Base-by-base conservation (phyloP, 2,888 invertebrate species). In the Chesias legatella region DNA sequence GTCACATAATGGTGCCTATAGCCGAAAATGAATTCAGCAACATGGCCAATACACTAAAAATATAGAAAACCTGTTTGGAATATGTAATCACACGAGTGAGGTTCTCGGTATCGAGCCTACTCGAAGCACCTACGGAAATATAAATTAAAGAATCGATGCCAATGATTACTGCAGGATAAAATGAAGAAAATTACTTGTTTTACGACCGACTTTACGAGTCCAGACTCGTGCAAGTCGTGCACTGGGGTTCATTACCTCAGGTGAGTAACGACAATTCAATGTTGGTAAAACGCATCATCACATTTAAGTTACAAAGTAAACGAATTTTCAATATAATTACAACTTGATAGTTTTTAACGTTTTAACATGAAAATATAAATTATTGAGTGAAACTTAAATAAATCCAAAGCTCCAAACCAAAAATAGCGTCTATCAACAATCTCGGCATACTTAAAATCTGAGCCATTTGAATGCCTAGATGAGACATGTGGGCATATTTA, bases 401-500 rank as follows among this genome's bases (percentile, higher is more conserved):
- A n/a, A n/a, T n/a, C n/a, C n/a, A n/a, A n/a, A n/a, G n/a, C n/a
- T n/a, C n/a, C n/a, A n/a, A n/a, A n/a, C n/a, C 13, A 26, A 31
- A 29, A 26, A 33, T 26, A 20, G 20, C 13, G 9, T 26, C 26
- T 33, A 26, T n/a, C 7, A 26, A 25, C 10, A 24, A 33, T 2
- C 7, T 3, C 13, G n/a, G n/a, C 2, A 20, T 29, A 33, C 32
- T 24, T 37, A 51, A 55, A 46, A 50, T 31, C 41, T 36, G 39
- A 44, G 47, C 30, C 7, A 49, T 47, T 17, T 30, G 33, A 36
- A 59, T 57, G 47, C 46, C 51, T 69, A 72, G 67, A 62, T 53
- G 58, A 76, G 71, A 72, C 67, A 70, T 63, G 62, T 65, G 73
- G 73, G 63, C 65, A 63, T 54, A 65, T 67, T 80, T 76, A 58